Conservation (phyloP, 2,888 invertebrate species). For the Chaitophorus viminalis region DNA sequence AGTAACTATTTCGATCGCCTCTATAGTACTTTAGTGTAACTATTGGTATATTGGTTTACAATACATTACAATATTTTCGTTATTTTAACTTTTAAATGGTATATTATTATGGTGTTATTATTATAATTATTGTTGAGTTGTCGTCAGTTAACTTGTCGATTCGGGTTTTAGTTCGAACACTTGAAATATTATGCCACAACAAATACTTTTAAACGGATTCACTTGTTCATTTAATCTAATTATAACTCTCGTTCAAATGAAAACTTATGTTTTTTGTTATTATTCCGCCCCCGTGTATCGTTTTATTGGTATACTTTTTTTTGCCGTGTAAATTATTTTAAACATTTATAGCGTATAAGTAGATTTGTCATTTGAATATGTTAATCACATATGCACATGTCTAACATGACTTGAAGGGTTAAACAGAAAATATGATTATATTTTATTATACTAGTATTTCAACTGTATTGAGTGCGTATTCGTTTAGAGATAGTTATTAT, state of each 20-base stretch:
- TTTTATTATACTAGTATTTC: neutral
- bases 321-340: neutral
- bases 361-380: neutral
- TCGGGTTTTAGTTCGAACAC: conserved; percentile 4
- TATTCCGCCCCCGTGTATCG: neutral
- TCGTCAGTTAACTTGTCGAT: neutral
- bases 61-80: neutral
- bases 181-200: neutral
- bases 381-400: no score
- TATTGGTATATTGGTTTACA: neutral
- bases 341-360: conserved; percentile 3
- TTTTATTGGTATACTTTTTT: neutral
- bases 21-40: neutral
- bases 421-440: neutral
- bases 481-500: neutral
- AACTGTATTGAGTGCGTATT: neutral
- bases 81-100: neutral
- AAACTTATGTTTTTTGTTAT: conserved; percentile 33
- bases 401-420: neutral
- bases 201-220: conserved; percentile 13
- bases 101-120: neutral
- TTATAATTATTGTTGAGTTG: neutral
- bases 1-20: neutral
- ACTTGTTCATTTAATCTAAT: conserved; percentile 25
- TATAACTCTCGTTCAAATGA: conserved; percentile 17